A percentile compares a stretch with the other conserved stretches of the same genome.
Evolutionary conservation across 2,113 vertebrate genomes (phyloP).

Genomic region (Podiceps cristatus): DNA sequence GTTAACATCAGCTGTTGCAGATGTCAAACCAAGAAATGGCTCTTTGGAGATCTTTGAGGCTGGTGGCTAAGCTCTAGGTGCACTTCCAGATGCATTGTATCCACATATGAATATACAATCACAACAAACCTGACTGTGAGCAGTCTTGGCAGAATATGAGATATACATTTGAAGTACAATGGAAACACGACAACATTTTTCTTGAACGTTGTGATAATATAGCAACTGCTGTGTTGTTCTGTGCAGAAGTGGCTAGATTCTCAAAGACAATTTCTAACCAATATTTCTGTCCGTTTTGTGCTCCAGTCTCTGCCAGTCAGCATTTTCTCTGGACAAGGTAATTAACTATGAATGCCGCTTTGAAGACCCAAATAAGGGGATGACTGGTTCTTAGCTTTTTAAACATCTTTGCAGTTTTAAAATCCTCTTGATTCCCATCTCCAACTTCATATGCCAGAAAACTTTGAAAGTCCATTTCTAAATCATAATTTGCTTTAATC

Average conservation of each 20-base stretch:
- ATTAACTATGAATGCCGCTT: background rate
- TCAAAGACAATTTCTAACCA: background rate
- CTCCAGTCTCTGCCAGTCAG: background rate
- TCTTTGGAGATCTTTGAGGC: background rate
- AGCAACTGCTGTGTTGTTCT: background rate
- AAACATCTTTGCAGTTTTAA: background rate
- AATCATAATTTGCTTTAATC: background rate
- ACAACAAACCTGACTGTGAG: rapidly evolving
- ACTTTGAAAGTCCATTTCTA: background rate
- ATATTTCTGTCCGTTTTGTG: background rate
- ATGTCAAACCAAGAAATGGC: background rate
- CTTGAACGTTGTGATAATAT: background rate
- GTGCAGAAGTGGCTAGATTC: background rate
- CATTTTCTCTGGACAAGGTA: background rate
- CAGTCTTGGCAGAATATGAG: background rate
- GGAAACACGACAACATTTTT: background rate
- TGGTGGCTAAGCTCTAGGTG: background rate
- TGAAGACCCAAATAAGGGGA: background rate
- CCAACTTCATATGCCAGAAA: background rate
- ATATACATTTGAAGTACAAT: background rate
- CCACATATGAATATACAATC: background rate
- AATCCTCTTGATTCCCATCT: background rate
- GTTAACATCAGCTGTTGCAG: background rate
- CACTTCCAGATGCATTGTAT: background rate
- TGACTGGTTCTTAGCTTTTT: background rate